These are phyloP conservation scores for Gallinago solitaria DNA, from an alignment of 2,797 vertebrate genomes.

Conservation along the genomic window DNA sequence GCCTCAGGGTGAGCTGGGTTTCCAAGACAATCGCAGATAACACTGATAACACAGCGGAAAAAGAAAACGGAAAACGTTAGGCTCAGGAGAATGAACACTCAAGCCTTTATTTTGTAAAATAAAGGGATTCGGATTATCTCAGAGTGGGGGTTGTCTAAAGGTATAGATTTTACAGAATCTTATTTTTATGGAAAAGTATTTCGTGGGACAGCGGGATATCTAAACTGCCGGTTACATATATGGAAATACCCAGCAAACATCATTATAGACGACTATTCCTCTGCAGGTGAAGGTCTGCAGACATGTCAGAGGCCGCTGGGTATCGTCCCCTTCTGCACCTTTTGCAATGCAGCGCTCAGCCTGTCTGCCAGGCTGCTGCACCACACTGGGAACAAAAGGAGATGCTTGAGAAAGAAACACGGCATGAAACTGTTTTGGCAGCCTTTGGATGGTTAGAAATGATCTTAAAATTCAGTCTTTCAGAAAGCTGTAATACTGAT, in stretches of 20 bases:
- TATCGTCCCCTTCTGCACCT: not conserved
- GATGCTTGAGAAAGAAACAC: not conserved
- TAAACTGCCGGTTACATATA: not conserved
- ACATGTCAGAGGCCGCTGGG: not conserved
- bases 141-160: not conserved
- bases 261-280: not conserved
- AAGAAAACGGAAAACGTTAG: not conserved
- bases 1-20: conserved; percentile 49
- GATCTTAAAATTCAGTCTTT: not conserved
- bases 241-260: not conserved
- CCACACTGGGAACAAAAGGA: not conserved
- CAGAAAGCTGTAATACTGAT: not conserved
- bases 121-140: not conserved
- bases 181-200: not conserved
- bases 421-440: not conserved
- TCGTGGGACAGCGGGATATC: not conserved
- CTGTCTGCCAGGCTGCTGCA: not conserved
- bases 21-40: conserved; percentile 50
- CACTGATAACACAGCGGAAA: not conserved
- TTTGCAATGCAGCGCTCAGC: not conserved
- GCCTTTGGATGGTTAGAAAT: not conserved
- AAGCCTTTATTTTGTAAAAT: conserved; percentile 22
- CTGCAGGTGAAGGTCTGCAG: not conserved
- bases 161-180: not conserved
- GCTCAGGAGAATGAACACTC: not conserved